Evolutionary conservation across 2,888 invertebrate species (phyloP).

Genomic region (Coenonympha glycerion): DNA sequence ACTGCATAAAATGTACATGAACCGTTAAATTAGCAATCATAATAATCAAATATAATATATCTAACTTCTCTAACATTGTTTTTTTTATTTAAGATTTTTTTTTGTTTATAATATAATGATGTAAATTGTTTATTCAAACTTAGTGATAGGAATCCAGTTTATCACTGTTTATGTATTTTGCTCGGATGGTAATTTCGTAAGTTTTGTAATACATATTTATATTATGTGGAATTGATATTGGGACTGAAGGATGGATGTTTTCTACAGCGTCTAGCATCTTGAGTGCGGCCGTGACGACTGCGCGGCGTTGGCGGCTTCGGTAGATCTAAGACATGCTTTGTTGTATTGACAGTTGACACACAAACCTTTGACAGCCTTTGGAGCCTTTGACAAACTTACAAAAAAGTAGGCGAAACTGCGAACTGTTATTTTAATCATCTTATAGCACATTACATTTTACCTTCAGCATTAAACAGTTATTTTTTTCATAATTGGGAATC

Average conservation of each 20-base stretch:
- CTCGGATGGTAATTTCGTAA: neutral
- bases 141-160: neutral
- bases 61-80: too few species aligned
- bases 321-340: slow-evolving; percentile 4
- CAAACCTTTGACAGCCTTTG: neutral
- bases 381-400: slow-evolving; percentile 7
- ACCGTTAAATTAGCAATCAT: too few species aligned
- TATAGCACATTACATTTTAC: too few species aligned
- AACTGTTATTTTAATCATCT: too few species aligned
- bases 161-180: neutral
- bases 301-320: slow-evolving; percentile 6
- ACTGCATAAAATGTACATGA: too few species aligned
- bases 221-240: neutral
- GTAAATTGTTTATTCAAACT: neutral
- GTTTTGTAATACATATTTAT: neutral
- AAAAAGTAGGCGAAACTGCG: neutral
- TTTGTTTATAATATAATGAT: too few species aligned
- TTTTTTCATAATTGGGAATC: neutral
- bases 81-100: too few species aligned
- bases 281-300: slow-evolving; percentile 2
- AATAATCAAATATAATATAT: too few species aligned
- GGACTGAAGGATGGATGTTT: slow-evolving; percentile 16
- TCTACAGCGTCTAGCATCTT: slow-evolving; percentile 10
- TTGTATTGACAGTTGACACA: slow-evolving; percentile 4
- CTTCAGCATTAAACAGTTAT: too few species aligned